phyloP scores from a whole-genome alignment of 2,113 vertebrate species.

The Nibea albiflora region DNA sequence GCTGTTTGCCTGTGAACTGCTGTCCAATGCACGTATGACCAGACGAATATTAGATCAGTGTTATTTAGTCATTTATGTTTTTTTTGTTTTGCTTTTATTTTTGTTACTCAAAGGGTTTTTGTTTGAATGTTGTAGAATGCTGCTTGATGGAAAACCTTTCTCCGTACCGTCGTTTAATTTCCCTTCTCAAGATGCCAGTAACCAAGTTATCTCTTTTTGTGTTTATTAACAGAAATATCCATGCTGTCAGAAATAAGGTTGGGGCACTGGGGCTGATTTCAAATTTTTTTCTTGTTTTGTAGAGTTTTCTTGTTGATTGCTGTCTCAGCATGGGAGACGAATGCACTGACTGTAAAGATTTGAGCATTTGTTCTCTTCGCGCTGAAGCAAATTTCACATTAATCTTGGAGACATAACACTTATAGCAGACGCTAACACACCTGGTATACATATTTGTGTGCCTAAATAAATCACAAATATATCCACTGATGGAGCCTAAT shows the following conservation, averaged over 20 bases:
- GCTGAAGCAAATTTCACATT: neutral
- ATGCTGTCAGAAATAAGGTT: neutral
- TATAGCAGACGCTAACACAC: neutral
- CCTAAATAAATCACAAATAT: neutral
- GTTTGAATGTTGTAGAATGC: conserved; percentile 72
- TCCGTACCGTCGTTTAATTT: neutral
- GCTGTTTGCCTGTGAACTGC: conserved; percentile 84
- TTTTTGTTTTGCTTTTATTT: neutral
- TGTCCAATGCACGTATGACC: conserved; percentile 56
- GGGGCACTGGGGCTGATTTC: neutral
- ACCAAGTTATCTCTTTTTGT: conserved; percentile 35
- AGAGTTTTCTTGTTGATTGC: conserved; percentile 14
- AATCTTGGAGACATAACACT: neutral
- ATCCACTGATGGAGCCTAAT: neutral
- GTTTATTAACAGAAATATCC: conserved; percentile 45
- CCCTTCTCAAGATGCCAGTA: conserved; percentile 50
- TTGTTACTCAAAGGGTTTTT: conserved; percentile 11
- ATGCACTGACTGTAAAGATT: conserved; percentile 27
- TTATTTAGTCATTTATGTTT: conserved; percentile 64
- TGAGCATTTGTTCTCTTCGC: conserved; percentile 21
- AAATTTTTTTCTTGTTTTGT: neutral
- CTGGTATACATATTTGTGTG: neutral
- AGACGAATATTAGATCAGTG: conserved; percentile 75
- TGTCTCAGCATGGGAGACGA: conserved; percentile 20
- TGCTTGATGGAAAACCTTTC: conserved; percentile 52